phyloP scores from a whole-genome alignment of 1,140 invertebrate species.

The Drosophila tsacasi region DNA sequence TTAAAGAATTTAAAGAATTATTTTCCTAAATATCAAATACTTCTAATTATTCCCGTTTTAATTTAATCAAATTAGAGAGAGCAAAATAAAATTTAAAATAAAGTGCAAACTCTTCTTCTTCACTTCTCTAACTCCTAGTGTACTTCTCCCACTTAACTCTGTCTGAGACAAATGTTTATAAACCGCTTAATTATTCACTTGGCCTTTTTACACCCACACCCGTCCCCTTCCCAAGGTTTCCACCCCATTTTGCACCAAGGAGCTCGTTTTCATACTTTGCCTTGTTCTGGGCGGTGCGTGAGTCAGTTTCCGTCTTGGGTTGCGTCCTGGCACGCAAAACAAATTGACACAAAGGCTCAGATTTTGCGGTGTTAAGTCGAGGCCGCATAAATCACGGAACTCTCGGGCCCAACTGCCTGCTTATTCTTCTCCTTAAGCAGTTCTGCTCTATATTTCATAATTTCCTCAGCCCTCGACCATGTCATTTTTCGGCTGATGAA shows the following conservation, averaged over 20 bases:
- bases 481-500: conserved; percentile 47
- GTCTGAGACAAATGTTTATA: conserved; percentile 82
- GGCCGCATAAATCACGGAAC: conserved; percentile 72
- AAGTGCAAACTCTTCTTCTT: background rate
- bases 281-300: conserved; percentile 28
- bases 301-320: conserved; percentile 38
- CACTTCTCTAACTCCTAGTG: conserved; percentile 5
- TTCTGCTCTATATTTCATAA: conserved; percentile 55
- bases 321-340: conserved; percentile 63
- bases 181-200: conserved; percentile 84
- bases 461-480: conserved; percentile 14
- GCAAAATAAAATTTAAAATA: too few relatives aligned
- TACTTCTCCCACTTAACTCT: conserved; percentile 33
- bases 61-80: too few relatives aligned
- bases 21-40: too few relatives aligned
- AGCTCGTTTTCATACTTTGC: conserved; percentile 33
- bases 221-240: background rate
- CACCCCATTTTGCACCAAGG: conserved; percentile 2
- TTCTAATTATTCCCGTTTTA: too few relatives aligned
- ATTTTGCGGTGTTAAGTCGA: conserved; percentile 79
- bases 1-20: too few relatives aligned
- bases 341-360: conserved; percentile 78
- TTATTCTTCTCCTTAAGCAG: conserved; percentile 39
- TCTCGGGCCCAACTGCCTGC: conserved; percentile 17
- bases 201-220: conserved; percentile 58